Evolutionary conservation across 2,888 invertebrate genomes (phyloP), one percentile per base, ranked within the genome.

Genomic region (Oegoconia quadripuncta): DNA sequence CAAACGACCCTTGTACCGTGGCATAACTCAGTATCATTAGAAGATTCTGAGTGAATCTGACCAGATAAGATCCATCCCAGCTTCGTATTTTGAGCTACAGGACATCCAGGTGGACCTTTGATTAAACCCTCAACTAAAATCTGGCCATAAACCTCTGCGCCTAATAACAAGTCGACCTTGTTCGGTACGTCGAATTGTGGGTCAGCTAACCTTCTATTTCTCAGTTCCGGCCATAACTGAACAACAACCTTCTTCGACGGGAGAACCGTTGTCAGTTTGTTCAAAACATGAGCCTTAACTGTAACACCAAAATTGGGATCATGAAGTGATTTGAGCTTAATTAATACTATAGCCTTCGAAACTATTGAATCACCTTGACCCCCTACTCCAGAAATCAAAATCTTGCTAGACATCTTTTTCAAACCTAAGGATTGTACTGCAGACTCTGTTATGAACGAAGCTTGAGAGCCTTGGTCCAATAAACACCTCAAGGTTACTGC

Each of bases 391-490:
- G 46, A 52, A 22, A 48, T 46, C 23, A 39, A 30, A 30, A 47
- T 46, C 11, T 42, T 44, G 34, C 51, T 49, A 11, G 34, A 35
- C 1, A 42, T 44, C 39, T 29, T 46, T 25, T 26, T 38, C 30
- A 55, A 29, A 3, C 46, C 39, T 23, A 53, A 48, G n/a, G n/a
- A n/a, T n/a, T n/a, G n/a, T n/a, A n/a, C n/a, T n/a, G n/a, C n/a
- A n/a, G n/a, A n/a, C n/a, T 11, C 47, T 14, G 48, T 38, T 9
- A 56, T 38, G 28, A 56, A 55, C 28, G 56, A 51, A 32, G 54
- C 56, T 39, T 52, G 48, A 25, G 54, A 56, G 1, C 54, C 56
- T 41, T 54, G 54, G 37, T 56, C 50, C 40, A 56, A 45, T 22
- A 54, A 42, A 22, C 46, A 48, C 37, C 53, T 45, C 37, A 50